Base-by-base conservation (phyloP, 2,888 invertebrate species). In the Cyclophora albipunctata region DNA sequence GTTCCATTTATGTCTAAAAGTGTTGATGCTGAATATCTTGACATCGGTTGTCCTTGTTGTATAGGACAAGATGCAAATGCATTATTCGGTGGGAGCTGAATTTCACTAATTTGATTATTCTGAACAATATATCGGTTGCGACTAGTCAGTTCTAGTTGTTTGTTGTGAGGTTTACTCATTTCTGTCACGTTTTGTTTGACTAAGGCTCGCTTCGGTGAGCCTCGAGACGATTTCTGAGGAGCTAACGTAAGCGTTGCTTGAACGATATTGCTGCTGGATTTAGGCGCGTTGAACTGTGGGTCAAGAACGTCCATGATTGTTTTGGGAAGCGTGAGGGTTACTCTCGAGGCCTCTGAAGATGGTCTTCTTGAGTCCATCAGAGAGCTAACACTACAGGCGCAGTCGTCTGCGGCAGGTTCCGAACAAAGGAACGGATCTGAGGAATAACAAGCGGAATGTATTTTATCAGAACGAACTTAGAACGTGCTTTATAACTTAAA, bases 161-260 rank as follows among this genome's bases (percentile, higher is more conserved):
- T 86, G 55, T 84, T 86, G 51, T 81, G 78, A 3, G 84, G 73
- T 59, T 85, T 88, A 45, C 67, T 72, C 45, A 84, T 62, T 66
- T 88, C 88, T 2, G 80, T 70, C 7, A 85, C 74, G 51, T 75
- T 87, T 77, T 86, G 89, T 71, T 89, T 89, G 1, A 84, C 75
- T 55, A 87, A 45, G n/a, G 87, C 73, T 64, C 83, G 69, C 64
- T 89, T 89, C 34, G 89, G 89, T 3, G 89, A 89, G 5, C 83
- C 84, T 48, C 78, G 74, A 35, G 75, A 67, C n/a, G 86, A 75
- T 71, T 87, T 87, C 55, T 90, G 90, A 4, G 93, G 93, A 0
- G 91, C 90, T 53, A 93, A 84, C 46, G 92, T 92, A 7, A 93
- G 71, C 4, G 92, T 91, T 5, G 92, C 92, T 75, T 93, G 92